Conservation (phyloP, 37 sponge, comb jelly and placozoan genomes). For the Haliclona indistincta region DNA sequence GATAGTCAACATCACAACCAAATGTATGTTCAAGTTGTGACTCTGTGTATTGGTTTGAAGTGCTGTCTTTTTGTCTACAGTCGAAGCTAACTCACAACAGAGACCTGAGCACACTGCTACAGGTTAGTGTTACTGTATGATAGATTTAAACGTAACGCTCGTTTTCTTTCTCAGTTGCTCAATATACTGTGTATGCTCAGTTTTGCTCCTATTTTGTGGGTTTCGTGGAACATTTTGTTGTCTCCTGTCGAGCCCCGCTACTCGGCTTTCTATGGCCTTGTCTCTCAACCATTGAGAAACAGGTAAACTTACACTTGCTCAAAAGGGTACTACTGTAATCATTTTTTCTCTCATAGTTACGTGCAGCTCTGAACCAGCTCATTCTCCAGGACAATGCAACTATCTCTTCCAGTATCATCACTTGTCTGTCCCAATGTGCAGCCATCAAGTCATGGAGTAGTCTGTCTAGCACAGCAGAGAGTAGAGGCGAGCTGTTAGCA, state of each 20-base stretch:
- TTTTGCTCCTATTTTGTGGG: slow-evolving; percentile 22
- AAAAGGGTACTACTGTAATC: not conserved
- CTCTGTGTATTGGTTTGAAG: not conserved
- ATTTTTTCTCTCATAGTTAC: not conserved
- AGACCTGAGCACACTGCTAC: not conserved
- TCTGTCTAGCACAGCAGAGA: not conserved
- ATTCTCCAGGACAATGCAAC: not conserved
- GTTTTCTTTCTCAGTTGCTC: not conserved
- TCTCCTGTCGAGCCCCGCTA: slow-evolving; percentile 30
- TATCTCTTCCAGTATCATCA: not conserved
- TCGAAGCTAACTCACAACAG: not conserved
- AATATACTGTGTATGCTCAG: not conserved
- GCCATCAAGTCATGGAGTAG: not conserved
- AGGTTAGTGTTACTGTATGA: not conserved
- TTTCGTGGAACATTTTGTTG: slow-evolving; percentile 35
- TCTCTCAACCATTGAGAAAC: slow-evolving; percentile 19
- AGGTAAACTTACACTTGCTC: slow-evolving; percentile 7
- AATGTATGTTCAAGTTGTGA: too few relatives aligned
- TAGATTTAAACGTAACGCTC: not conserved
- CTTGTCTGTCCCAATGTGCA: not conserved
- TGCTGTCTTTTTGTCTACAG: not conserved
- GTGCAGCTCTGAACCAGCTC: not conserved
- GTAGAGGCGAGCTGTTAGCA: not conserved
- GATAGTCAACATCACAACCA: too few relatives aligned
- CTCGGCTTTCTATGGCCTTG: slow-evolving; percentile 38